phyloP scores from a whole-genome alignment of 2,797 vertebrate species.

The Phoeniculus purpureus region DNA sequence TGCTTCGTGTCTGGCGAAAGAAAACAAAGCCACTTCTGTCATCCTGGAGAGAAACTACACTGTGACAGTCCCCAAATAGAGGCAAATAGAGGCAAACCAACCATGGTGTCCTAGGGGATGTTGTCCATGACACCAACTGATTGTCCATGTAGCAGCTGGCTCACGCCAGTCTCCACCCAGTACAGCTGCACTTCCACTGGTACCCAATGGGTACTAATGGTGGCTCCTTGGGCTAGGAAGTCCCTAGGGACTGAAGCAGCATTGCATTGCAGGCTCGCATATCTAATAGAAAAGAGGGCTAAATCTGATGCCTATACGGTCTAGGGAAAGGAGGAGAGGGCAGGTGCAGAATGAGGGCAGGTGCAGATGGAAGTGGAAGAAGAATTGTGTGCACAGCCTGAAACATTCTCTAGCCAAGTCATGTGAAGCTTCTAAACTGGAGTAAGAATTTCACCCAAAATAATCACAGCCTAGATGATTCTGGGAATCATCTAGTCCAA shows the following conservation, averaged over 20 bases:
- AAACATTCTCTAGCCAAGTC: not conserved
- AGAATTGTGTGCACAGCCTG: not conserved
- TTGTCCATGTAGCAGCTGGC: not conserved
- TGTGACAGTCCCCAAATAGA: not conserved
- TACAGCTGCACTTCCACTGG: fast-evolving
- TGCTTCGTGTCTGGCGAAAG: fast-evolving
- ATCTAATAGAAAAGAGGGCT: not conserved
- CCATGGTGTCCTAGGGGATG: not conserved
- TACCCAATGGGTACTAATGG: not conserved
- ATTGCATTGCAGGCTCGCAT: not conserved
- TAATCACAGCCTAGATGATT: not conserved
- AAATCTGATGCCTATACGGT: not conserved
- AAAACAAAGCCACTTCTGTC: not conserved
- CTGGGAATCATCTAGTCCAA: not conserved
- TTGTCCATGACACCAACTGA: fast-evolving
- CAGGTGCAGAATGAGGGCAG: not conserved
- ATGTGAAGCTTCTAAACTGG: not conserved
- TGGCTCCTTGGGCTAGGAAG: not conserved
- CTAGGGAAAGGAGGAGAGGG: not conserved
- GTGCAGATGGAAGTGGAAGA: fast-evolving
- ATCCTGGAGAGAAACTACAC: not conserved
- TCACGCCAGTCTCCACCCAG: not conserved
- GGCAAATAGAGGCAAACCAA: not conserved
- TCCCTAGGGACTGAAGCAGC: not conserved
- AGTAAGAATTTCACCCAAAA: not conserved